Percentiles rank a stretch among this genome's conserved stretches.
Evolutionary conservation across 2,797 vertebrate genomes (phyloP).

Genomic region (Nothura maculosa): DNA sequence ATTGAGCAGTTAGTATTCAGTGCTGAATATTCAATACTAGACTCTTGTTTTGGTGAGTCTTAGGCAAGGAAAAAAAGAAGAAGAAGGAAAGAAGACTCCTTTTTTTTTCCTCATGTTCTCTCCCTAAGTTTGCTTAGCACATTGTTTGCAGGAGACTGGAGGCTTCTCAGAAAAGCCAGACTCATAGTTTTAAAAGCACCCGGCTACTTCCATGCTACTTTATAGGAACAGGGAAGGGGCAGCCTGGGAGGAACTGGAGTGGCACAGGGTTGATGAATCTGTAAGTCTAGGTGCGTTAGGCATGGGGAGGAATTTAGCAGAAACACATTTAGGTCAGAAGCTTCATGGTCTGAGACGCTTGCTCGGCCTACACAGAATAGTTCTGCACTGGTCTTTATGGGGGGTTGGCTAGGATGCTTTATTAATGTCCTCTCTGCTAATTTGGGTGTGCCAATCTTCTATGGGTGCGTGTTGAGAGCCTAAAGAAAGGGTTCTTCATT

Average conservation of each 20-base stretch:
- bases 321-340: neutral
- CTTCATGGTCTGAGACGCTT: neutral
- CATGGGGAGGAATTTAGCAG: neutral
- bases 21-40: slow-evolving; percentile 74
- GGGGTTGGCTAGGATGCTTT: neutral
- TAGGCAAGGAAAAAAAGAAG: slow-evolving; percentile 16
- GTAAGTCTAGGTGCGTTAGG: neutral
- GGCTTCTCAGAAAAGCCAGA: slow-evolving; percentile 36
- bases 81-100: slow-evolving; percentile 67
- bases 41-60: slow-evolving; percentile 74
- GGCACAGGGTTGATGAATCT: neutral
- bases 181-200: slow-evolving; percentile 46
- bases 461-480: neutral
- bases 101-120: slow-evolving; percentile 64
- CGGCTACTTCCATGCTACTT: slow-evolving; percentile 3
- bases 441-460: neutral
- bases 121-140: slow-evolving; percentile 68
- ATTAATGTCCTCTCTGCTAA: neutral
- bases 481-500: rapidly evolving
- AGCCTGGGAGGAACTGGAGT: neutral
- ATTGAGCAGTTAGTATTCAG: slow-evolving; percentile 74
- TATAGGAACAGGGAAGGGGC: neutral
- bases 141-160: slow-evolving; percentile 53
- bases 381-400: neutral
- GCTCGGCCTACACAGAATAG: neutral